A percentile compares a stretch with the other conserved stretches of the same genome.
Evolutionary conservation across 2,113 vertebrate species (phyloP).

Genomic region (Mus pahari): DNA sequence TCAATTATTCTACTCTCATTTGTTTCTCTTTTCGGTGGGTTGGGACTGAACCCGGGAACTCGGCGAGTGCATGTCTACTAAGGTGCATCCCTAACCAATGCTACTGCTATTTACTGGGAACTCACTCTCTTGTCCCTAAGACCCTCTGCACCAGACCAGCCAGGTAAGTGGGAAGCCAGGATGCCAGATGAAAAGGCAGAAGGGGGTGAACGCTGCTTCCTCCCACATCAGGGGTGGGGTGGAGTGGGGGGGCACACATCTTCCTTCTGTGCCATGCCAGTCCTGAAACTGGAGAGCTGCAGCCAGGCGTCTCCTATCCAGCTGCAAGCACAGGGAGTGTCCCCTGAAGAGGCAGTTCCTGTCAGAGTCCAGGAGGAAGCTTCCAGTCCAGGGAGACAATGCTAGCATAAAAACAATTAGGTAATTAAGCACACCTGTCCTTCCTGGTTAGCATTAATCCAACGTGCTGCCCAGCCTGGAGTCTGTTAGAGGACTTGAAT

Average conservation of each 20-base stretch:
- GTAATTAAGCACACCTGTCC: not conserved
- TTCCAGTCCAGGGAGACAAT: not conserved
- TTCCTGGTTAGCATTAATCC: not conserved
- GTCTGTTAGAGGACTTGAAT: not conserved
- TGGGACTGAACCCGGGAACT: not conserved
- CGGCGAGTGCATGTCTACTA: no score
- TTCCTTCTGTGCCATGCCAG: no score
- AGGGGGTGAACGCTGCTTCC: not conserved
- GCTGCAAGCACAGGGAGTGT: rapidly evolving
- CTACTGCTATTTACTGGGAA: not conserved
- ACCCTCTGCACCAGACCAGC: not conserved
- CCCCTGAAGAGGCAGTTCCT: not conserved
- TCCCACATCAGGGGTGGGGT: rapidly evolving
- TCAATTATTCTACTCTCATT: not conserved
- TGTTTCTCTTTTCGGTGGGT: not conserved
- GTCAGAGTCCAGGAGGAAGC: not conserved
- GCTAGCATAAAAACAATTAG: no score
- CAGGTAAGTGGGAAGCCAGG: rapidly evolving
- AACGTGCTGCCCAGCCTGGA: not conserved
- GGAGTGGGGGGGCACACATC: no score
- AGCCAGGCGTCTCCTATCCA: not conserved
- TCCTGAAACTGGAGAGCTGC: rapidly evolving
- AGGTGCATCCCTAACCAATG: not conserved
- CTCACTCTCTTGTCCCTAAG: not conserved
- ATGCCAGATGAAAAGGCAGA: rapidly evolving